Conservation (phyloP, 2,888 invertebrate genomes). For the Arctia plantaginis region DNA sequence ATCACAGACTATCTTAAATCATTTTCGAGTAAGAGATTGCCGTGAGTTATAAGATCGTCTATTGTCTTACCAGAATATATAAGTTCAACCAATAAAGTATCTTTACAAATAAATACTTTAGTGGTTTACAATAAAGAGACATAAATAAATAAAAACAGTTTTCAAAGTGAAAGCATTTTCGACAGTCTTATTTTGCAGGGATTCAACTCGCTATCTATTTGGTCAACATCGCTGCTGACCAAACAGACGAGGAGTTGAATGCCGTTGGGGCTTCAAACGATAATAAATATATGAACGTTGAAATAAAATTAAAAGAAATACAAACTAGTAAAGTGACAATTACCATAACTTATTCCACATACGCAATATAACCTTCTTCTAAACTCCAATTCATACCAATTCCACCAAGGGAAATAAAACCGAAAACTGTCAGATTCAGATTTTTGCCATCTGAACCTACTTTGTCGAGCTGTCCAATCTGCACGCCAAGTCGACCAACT, state of each 20-base stretch:
- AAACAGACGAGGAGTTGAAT: no score
- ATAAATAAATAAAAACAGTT: no score
- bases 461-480: not conserved
- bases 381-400: conserved; percentile 7
- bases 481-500: not conserved
- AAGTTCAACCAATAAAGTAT: not conserved
- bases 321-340: not conserved
- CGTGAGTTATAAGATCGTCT: not conserved
- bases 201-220: no score
- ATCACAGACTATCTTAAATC: not conserved
- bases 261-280: no score
- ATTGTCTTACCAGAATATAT: not conserved
- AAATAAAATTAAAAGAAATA: not conserved
- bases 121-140: no score
- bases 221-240: no score
- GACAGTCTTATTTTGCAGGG: no score
- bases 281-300: not conserved
- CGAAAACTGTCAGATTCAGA: not conserved
- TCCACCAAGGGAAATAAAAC: not conserved
- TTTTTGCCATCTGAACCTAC: conserved; percentile 9
- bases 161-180: no score
- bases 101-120: not conserved
- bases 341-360: conserved; percentile 1
- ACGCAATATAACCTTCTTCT: not conserved
- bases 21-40: not conserved